Evolutionary conservation across 1,140 invertebrate species (phyloP), one percentile per base, ranked within the genome.

Genomic region (Muscidifurax raptorellus): DNA sequence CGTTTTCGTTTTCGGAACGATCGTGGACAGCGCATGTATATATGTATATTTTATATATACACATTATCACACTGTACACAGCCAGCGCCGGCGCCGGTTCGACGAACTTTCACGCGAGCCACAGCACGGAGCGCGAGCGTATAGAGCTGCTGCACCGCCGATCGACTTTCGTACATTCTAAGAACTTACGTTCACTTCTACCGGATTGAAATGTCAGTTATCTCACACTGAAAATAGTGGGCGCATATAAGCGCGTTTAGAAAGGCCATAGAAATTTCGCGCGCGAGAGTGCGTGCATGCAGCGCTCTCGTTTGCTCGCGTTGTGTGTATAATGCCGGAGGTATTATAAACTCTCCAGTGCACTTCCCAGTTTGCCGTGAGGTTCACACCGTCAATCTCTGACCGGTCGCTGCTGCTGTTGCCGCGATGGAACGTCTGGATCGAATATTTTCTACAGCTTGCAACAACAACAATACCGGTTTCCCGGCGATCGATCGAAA

Each of bases 171-270:
- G 84, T 82, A 79, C 80, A 82, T 78, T 82, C 72, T 85, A 82
- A 77, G 64, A 82, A 85, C 75, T 82, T 82, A 82, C 84, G 80
- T 85, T 85, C 84, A 85, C 84, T 85, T 82, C 47, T 74, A 72
- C 84, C 80, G 80, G 84, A 85, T 85, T 82, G 84, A 85, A 85
- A 85, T 85, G 84, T 85, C 84, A 82, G 84, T 85, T 85, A 85
- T 85, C 84, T 85, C 84, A 82, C 75, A 78, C 80, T 76, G 59
- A 81, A 81, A 85, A 81, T 77, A 44, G 83, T 81, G 83, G 83
- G 83, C 79, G 83, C 83, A 81, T 81, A 66, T 64, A 66, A 84
- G 83, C 77, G 78, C 77, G 78, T 78, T 84, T 84, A 84, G 83
- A 84, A 84, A 84, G 83, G 77, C 83, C 77, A 75, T 74, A 79